Percentiles rank a stretch among this genome's conserved stretches.
Evolutionary conservation across 2,797 vertebrate species (phyloP).

Genomic region (Alca torda): DNA sequence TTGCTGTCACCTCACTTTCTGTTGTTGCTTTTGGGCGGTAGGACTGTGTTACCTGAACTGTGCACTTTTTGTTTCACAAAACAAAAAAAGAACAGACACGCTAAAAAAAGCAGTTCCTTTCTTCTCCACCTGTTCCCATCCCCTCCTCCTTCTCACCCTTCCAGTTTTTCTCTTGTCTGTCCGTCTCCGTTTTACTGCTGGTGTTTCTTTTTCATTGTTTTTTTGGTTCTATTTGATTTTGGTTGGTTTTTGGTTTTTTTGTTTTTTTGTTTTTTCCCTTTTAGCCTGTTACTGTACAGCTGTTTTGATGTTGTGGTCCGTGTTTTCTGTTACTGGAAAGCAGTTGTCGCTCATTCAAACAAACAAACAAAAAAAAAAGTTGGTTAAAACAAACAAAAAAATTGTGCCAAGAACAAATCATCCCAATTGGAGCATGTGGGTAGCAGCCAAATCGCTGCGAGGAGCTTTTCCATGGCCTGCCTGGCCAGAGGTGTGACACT

Average conservation of each 20-base stretch:
- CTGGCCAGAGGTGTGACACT: conserved; percentile 93
- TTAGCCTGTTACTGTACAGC: conserved; percentile 71
- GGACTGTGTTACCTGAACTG: conserved; percentile 62
- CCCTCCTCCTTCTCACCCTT: background rate
- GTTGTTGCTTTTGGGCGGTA: conserved; percentile 51
- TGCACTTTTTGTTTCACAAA: conserved; percentile 64
- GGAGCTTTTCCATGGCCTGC: conserved; percentile 72
- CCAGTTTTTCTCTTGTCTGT: conserved; percentile 27
- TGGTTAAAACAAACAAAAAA: conserved; percentile 54
- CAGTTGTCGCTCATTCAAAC: conserved; percentile 36
- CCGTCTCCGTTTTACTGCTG: conserved; percentile 65
- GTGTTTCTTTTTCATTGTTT: conserved; percentile 73
- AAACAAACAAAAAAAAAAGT: background rate
- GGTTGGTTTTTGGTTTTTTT: conserved; percentile 21
- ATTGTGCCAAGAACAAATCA: conserved; percentile 67
- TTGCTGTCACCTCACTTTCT: conserved; percentile 42
- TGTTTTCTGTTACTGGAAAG: conserved; percentile 77
- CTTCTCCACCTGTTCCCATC: background rate
- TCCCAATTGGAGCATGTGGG: conserved; percentile 66
- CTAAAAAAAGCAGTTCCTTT: conserved; percentile 17
- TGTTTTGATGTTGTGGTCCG: conserved; percentile 71
- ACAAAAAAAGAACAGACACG: background rate
- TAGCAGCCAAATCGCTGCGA: conserved; percentile 59
- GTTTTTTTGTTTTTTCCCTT: conserved; percentile 62
- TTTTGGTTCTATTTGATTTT: conserved; percentile 72